phyloP scores from a whole-genome alignment of 1,140 invertebrate genomes.

The Reticulitermes speratus region DNA sequence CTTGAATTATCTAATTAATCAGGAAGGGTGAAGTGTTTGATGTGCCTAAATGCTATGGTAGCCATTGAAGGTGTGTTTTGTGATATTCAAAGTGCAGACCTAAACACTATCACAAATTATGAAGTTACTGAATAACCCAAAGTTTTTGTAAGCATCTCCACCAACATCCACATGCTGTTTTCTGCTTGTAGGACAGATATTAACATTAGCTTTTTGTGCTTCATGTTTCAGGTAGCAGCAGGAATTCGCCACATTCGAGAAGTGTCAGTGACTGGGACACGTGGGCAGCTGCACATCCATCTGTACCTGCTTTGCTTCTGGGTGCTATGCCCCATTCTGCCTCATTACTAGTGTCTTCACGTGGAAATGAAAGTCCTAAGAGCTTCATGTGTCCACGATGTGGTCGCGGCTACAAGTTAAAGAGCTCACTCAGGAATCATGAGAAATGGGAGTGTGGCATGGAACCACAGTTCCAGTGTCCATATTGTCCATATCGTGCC shows the following conservation, averaged over 20 bases:
- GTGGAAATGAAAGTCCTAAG: slow-evolving; percentile 26
- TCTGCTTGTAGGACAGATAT: neutral
- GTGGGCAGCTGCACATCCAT: slow-evolving; percentile 22
- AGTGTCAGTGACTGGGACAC: slow-evolving; percentile 17
- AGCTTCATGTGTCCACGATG: slow-evolving; percentile 71
- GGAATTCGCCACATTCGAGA: neutral
- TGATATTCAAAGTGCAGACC: no score
- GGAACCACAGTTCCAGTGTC: slow-evolving; percentile 79
- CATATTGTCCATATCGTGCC: slow-evolving; percentile 76
- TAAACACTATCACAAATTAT: no score
- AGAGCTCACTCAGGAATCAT: slow-evolving; percentile 79
- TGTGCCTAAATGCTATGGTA: no score
- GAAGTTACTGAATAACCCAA: no score
- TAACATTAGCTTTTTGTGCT: neutral
- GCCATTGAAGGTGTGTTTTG: no score
- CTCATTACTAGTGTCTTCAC: neutral
- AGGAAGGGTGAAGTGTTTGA: no score
- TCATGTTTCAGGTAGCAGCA: slow-evolving; percentile 9
- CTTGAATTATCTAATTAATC: no score
- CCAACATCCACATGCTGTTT: neutral
- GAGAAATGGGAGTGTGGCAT: slow-evolving; percentile 87
- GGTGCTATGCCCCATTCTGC: neutral
- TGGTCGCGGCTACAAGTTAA: slow-evolving; percentile 78
- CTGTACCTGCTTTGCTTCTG: slow-evolving; percentile 20
- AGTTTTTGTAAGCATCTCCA: neutral